phyloP scores from a whole-genome alignment of 2,113 vertebrate genomes.

The Coracopsis vasa region DNA sequence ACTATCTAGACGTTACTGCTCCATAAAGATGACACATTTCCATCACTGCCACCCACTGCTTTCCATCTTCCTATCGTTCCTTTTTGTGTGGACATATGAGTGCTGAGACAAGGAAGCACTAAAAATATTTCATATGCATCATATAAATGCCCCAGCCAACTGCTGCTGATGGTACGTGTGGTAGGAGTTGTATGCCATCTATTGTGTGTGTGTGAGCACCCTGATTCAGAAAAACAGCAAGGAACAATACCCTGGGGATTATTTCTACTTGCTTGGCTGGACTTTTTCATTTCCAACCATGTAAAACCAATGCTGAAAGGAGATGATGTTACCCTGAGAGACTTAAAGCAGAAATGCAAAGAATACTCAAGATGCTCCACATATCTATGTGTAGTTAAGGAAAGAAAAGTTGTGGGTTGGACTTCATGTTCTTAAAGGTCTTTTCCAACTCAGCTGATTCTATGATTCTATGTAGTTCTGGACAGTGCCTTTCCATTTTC shows the following conservation, averaged over 20 bases:
- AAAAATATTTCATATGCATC: conserved; percentile 28
- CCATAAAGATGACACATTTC: conserved; percentile 36
- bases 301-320: neutral
- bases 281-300: neutral
- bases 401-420: neutral
- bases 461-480: neutral
- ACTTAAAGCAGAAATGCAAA: neutral
- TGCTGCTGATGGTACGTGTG: neutral
- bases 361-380: neutral
- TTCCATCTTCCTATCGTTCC: neutral
- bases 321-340: neutral
- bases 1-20: conserved; percentile 21
- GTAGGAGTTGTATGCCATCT: neutral
- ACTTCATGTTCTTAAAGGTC: neutral
- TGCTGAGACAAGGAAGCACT: conserved; percentile 9
- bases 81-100: neutral
- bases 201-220: neutral
- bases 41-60: conserved; percentile 41
- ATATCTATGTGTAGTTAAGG: neutral
- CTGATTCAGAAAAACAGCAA: neutral
- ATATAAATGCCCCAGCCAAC: conserved; percentile 10
- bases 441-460: neutral
- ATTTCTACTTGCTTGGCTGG: neutral
- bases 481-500: neutral
- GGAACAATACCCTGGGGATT: neutral